phyloP scores from a whole-genome alignment of 1,140 invertebrate species.

The Drosophila micromelanica region DNA sequence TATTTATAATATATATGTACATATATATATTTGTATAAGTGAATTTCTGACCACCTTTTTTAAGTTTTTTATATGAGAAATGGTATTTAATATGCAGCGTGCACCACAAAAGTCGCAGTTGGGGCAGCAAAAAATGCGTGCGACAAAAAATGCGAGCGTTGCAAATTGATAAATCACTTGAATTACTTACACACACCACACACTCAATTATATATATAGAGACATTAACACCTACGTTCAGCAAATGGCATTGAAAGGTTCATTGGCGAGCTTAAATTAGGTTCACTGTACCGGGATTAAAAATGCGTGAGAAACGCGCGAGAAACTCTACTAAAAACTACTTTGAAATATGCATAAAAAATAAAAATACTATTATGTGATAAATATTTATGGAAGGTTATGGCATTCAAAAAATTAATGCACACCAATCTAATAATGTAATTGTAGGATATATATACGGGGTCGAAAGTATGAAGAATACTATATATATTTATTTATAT shows the following conservation, averaged over 20 bases:
- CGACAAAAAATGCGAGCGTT: conserved; percentile 2
- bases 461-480: too few species aligned
- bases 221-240: not conserved
- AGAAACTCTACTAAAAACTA: conserved; percentile 11
- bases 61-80: too few species aligned
- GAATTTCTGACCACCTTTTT: too few species aligned
- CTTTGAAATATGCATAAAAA: not conserved
- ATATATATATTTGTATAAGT: not conserved
- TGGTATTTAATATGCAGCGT: too few species aligned
- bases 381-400: conserved; percentile 7
- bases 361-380: not conserved
- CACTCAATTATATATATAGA: not conserved
- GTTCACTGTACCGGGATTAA: conserved; percentile 38
- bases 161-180: conserved; percentile 12
- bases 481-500: not conserved
- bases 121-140: conserved; percentile 7
- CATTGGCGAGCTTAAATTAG: not conserved
- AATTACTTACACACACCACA: conserved; percentile 1
- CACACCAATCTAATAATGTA: too few species aligned
- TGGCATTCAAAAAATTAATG: conserved; percentile 6
- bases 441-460: too few species aligned
- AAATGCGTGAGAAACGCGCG: conserved; percentile 24
- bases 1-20: not conserved
- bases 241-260: conserved; percentile 31
- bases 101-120: conserved; percentile 1